Base-by-base conservation (phyloP, 2,888 invertebrate genomes). In the Lamproptera curius region DNA sequence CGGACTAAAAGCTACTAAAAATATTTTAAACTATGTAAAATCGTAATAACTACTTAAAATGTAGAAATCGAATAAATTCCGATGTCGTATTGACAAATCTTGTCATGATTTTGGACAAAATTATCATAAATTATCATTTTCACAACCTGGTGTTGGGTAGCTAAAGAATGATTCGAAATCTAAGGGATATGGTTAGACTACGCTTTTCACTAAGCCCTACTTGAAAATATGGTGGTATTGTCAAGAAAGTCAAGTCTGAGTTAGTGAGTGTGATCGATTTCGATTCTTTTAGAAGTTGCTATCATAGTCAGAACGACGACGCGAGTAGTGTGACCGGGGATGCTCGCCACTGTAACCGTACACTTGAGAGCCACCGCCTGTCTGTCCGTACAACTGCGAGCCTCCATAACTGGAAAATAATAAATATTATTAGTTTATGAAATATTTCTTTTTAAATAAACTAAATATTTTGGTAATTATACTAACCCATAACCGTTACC, bases 291-390 rank as follows among this genome's bases (percentile, higher is more conserved):
- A 94, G 85, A 94, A 94, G 82, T 94, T 93, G 61, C 93, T 93
- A 74, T 94, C 94, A 75, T 94, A 94, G 72, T 94, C 93, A 28
- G 94, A 92, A 72, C 93, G 90, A 58, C 92, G 86, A 37, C 92
- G 83, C 40, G 90, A 89, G 71, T 90, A 90, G 67, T 89, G 89
- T 10, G 90, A 90, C 52, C 89, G 85, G 45, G 81, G 71, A 65
- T 79, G 76, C 60, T 87, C 87, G 48, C 84, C 87, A 20, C 83
- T 78, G 69, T 86, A 85, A 15, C 86, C 91, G 58, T 89, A 89
- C 53, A 86, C 85, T 67, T 90, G 90, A 49, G 89, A 89, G 28
- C 90, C 90, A 41, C 89, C 93, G 84, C 76, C 92, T 77, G 84
- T 82, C 57, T 93, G 92, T 10, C 91, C 91, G 68, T 93, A 93